Evolutionary conservation across 1,140 invertebrate species (phyloP).

Genomic region (Drosophila elegans): DNA sequence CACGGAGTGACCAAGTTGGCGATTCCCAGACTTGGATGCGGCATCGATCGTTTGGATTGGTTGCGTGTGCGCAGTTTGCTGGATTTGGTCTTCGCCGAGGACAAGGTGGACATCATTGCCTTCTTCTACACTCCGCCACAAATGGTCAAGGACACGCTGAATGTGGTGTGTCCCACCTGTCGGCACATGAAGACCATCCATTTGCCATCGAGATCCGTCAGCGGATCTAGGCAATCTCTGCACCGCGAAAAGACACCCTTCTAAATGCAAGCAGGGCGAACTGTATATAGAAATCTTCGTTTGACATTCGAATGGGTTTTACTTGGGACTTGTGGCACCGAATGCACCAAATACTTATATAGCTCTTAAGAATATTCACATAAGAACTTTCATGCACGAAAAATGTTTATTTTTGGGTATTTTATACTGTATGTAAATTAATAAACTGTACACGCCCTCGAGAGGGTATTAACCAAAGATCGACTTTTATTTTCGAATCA

Average conservation of each 20-base stretch:
- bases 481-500: not conserved
- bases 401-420: slow-evolving; percentile 45
- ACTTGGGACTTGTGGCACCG: slow-evolving; percentile 53
- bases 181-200: slow-evolving; percentile 70
- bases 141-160: slow-evolving; percentile 61
- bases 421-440: slow-evolving; percentile 58
- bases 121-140: slow-evolving; percentile 84
- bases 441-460: slow-evolving; percentile 45
- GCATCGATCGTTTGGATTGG: slow-evolving; percentile 88
- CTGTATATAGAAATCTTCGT: slow-evolving; percentile 23
- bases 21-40: slow-evolving; percentile 88
- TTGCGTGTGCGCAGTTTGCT: slow-evolving; percentile 86
- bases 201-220: slow-evolving; percentile 64
- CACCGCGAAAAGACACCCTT: slow-evolving; percentile 73
- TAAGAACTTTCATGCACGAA: slow-evolving; percentile 38
- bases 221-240: slow-evolving; percentile 62
- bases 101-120: slow-evolving; percentile 85
- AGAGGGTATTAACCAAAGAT: slow-evolving; percentile 28
- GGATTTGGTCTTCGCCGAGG: slow-evolving; percentile 85
- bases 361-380: slow-evolving; percentile 38
- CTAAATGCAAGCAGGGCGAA: slow-evolving; percentile 18
- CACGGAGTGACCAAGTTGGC: slow-evolving; percentile 86
- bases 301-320: slow-evolving; percentile 44
- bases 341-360: slow-evolving; percentile 72
- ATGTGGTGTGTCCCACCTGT: slow-evolving; percentile 70